Conservation (phyloP, 2,888 invertebrate species). For the Meiosimyza platycephala region DNA sequence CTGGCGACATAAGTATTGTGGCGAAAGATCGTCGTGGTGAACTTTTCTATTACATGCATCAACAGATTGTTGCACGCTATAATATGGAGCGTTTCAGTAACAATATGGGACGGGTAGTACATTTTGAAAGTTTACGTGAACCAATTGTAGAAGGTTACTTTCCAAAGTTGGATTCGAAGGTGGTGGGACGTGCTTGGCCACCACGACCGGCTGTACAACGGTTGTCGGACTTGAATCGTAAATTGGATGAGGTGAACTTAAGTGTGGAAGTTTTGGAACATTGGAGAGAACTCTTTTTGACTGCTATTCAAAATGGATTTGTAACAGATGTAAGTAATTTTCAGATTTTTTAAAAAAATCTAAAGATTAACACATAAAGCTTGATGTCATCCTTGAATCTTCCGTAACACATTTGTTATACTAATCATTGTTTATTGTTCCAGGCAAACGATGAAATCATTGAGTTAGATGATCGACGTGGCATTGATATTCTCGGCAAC, state of each 20-base stretch:
- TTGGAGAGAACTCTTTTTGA: conserved; percentile 79
- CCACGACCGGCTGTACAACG: conserved; percentile 72
- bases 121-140: conserved; percentile 74
- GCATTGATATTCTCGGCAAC: conserved; percentile 83
- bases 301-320: conserved; percentile 75
- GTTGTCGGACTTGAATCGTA: conserved; percentile 74
- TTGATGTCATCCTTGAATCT: too few species aligned
- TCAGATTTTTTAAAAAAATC: too few species aligned
- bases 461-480: conserved; percentile 73
- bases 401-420: too few species aligned
- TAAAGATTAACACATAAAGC: too few species aligned
- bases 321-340: conserved; percentile 69
- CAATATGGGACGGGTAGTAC: conserved; percentile 72
- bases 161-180: conserved; percentile 82
- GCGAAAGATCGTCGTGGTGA: conserved; percentile 79
- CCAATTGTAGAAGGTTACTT: conserved; percentile 85
- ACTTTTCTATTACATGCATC: conserved; percentile 83
- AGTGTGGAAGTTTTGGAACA: conserved; percentile 77
- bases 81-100: conserved; percentile 82
- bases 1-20: conserved; percentile 69
- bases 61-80: conserved; percentile 73
- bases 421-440: not conserved
- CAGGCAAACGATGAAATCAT: conserved; percentile 72
- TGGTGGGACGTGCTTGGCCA: conserved; percentile 80
- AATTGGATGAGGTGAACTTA: conserved; percentile 74